Percentiles rank a stretch among this genome's conserved stretches.
These are phyloP conservation scores for Acyrthosiphon pisum DNA, from an alignment of 1,140 invertebrate genomes.

Conservation along the genomic window DNA sequence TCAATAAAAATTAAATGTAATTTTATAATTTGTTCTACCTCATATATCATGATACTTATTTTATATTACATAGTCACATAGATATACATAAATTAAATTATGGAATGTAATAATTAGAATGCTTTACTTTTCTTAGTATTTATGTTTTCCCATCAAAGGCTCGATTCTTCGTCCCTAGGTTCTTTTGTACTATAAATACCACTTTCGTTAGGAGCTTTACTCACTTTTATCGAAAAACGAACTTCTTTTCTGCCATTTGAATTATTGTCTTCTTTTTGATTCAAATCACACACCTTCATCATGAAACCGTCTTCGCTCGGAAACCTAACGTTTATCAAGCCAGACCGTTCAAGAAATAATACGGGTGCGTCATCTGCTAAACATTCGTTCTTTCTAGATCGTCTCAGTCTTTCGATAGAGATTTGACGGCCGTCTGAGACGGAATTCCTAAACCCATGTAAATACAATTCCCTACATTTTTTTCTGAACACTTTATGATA, in stretches of 20 bases:
- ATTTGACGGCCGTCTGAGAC: slow-evolving; percentile 45
- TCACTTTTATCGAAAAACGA: not conserved
- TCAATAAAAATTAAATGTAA: not conserved
- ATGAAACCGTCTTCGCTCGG: slow-evolving; percentile 20
- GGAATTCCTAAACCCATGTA: slow-evolving; percentile 45
- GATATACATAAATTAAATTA: not conserved
- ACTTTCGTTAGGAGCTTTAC: not conserved
- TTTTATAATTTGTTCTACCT: not conserved
- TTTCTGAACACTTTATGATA: slow-evolving; percentile 43
- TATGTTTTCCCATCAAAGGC: not conserved
- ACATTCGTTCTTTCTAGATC: not conserved
- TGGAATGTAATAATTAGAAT: not conserved
- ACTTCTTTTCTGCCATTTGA: not conserved
- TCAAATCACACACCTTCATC: slow-evolving; percentile 22
- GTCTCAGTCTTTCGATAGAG: slow-evolving; percentile 8
- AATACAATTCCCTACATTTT: slow-evolving; percentile 43
- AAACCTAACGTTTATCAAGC: slow-evolving; percentile 13
- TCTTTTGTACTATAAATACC: not conserved
- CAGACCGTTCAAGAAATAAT: slow-evolving; percentile 36
- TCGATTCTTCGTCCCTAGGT: not conserved
- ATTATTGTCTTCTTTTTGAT: not conserved
- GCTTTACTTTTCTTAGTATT: not conserved
- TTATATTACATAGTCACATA: not conserved
- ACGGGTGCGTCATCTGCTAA: slow-evolving; percentile 25
- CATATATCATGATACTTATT: not conserved